These are phyloP conservation scores for Spea hammondii DNA, from an alignment of 2,797 vertebrate species.

Conservation along the genomic window DNA sequence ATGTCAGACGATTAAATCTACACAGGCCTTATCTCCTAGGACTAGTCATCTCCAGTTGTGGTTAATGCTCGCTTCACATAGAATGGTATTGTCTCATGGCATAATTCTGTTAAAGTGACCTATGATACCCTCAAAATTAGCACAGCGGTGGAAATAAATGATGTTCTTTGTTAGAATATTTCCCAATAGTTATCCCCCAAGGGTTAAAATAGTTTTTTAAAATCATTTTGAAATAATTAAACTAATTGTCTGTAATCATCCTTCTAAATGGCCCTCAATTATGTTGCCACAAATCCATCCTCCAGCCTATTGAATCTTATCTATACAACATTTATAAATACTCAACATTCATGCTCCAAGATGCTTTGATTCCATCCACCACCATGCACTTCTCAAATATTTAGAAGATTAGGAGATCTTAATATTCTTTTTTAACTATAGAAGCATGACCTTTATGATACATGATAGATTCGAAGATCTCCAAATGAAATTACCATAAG, in stretches of 20 bases:
- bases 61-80: not conserved
- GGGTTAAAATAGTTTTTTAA: not conserved
- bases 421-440: not conserved
- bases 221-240: not conserved
- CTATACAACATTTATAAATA: conserved; percentile 1
- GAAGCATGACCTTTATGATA: not conserved
- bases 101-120: not conserved
- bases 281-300: not conserved
- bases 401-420: not conserved
- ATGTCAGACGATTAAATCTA: no score
- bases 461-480: not conserved
- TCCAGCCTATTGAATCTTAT: not conserved
- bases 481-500: conserved; percentile 25
- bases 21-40: no score
- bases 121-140: not conserved
- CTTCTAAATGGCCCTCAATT: conserved; percentile 3
- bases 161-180: not conserved
- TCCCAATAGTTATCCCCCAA: conserved; percentile 2
- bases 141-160: conserved; percentile 1
- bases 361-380: not conserved
- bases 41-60: no score
- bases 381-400: not conserved
- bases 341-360: not conserved
- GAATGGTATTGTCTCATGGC: not conserved
- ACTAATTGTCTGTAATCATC: conserved; percentile 26